phyloP scores from a whole-genome alignment of 1,140 invertebrate species.

The Drosophila nebulosa region DNA sequence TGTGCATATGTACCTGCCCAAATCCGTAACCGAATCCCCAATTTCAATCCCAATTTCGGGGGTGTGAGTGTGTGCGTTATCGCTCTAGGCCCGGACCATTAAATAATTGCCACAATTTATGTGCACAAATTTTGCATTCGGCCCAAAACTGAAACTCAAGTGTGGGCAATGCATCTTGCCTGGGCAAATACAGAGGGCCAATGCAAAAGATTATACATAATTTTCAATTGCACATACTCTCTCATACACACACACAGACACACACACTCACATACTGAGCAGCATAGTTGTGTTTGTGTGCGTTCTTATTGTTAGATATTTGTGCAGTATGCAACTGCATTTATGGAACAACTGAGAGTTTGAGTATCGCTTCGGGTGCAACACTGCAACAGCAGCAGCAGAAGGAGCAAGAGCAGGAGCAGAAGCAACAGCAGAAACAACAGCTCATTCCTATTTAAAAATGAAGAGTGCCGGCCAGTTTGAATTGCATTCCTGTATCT shows the following conservation, averaged over 20 bases:
- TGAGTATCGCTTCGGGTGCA: slow-evolving; percentile 44
- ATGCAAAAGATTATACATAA: slow-evolving; percentile 71
- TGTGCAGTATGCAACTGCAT: slow-evolving; percentile 67
- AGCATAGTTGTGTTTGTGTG: not conserved
- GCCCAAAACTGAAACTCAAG: slow-evolving; percentile 45
- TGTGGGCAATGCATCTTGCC: slow-evolving; percentile 62
- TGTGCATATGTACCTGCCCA: slow-evolving; percentile 1
- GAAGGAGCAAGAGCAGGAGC: not conserved
- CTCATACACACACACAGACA: not conserved
- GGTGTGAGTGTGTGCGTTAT: slow-evolving; percentile 41
- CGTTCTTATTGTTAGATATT: slow-evolving; percentile 22
- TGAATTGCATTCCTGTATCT: slow-evolving; percentile 28
- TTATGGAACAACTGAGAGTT: slow-evolving; percentile 59
- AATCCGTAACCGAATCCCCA: not conserved
- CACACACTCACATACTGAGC: no score
- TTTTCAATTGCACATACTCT: slow-evolving; percentile 50
- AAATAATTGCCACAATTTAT: slow-evolving; percentile 76
- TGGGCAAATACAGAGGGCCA: slow-evolving; percentile 54
- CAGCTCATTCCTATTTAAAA: not conserved
- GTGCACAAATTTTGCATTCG: slow-evolving; percentile 62
- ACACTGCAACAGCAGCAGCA: slow-evolving; percentile 28
- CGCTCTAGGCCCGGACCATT: slow-evolving; percentile 58
- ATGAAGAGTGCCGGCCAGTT: slow-evolving; percentile 34
- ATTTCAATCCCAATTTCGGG: not conserved
- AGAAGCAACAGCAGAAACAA: not conserved